These are phyloP conservation scores for Strigamia transsilvanica DNA, from an alignment of 2,888 invertebrate genomes.

Conservation along the genomic window DNA sequence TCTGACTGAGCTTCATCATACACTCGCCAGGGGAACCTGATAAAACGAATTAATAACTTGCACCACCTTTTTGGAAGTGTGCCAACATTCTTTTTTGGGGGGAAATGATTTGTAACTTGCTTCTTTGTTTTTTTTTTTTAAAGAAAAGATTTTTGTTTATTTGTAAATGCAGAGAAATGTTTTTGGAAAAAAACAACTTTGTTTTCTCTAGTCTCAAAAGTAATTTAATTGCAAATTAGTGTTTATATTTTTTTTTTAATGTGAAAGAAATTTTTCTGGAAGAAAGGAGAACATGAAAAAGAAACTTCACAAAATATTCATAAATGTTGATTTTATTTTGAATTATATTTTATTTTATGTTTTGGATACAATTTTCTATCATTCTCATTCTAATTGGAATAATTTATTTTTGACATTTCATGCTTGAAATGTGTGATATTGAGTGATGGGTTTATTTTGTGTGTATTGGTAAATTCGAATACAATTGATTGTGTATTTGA, in stretches of 20 bases:
- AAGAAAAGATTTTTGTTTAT: not conserved
- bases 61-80: conserved; percentile 33
- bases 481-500: conserved; percentile 23
- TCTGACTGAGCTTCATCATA: conserved; percentile 48
- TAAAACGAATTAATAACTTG: conserved; percentile 49
- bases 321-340: too few relatives aligned
- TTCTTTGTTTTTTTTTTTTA: not conserved
- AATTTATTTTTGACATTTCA: too few relatives aligned
- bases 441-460: not conserved
- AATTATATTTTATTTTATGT: too few relatives aligned
- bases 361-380: too few relatives aligned
- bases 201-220: not conserved
- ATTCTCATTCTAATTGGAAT: too few relatives aligned
- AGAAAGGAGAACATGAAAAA: not conserved
- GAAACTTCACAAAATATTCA: not conserved
- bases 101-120: conserved; percentile 36
- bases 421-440: not conserved
- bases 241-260: not conserved
- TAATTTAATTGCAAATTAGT: conserved; percentile 43
- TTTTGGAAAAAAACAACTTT: not conserved
- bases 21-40: conserved; percentile 40
- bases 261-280: not conserved
- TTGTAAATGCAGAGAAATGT: not conserved
- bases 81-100: conserved; percentile 12
- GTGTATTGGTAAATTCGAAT: not conserved